Conservation (phyloP, 2,113 vertebrate species). For the Spilogale gracilis region DNA sequence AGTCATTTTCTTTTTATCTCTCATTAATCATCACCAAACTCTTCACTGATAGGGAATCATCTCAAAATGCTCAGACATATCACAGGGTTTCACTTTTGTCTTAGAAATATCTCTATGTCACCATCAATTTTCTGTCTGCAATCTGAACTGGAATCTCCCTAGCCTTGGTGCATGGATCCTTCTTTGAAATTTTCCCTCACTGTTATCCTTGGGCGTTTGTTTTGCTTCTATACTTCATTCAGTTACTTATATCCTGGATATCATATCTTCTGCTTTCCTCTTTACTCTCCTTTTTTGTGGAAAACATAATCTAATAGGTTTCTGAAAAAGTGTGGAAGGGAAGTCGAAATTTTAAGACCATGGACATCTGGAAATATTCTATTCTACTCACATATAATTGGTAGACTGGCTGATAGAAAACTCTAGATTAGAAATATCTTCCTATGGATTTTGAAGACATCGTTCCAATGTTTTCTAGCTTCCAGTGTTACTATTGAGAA, state of each 20-base stretch:
- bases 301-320: neutral
- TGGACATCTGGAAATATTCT: neutral
- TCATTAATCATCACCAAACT: neutral
- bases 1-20: neutral
- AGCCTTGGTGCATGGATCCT: neutral
- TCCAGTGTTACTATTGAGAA: neutral
- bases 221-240: neutral
- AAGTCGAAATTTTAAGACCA: neutral
- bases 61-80: neutral
- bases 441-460: neutral
- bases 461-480: neutral
- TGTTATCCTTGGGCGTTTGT: neutral
- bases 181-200: neutral
- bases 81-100: neutral
- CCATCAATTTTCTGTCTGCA: neutral
- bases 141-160: neutral
- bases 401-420: neutral
- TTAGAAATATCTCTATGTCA: neutral
- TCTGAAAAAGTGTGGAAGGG: neutral
- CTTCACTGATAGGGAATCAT: neutral
- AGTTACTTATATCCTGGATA: neutral
- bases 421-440: neutral
- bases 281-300: neutral
- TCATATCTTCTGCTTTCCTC: neutral
- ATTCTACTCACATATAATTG: neutral